Conservation (phyloP, 2,797 vertebrate species). For the Liasis olivaceus region DNA sequence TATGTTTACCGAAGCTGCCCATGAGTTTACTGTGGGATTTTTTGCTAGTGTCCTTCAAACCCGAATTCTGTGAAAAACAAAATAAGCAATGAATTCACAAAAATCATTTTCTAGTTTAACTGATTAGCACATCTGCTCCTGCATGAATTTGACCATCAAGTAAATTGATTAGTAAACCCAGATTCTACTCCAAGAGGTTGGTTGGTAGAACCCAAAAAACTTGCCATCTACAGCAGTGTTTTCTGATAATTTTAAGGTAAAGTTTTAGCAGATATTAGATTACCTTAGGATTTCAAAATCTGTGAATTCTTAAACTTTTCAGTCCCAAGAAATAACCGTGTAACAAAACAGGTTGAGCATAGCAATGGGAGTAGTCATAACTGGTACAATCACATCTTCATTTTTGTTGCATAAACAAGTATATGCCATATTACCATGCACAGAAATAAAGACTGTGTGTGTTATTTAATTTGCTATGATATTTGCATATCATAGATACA, state of each 20-base stretch:
- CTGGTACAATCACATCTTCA: background rate
- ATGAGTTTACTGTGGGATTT: slow-evolving; percentile 92
- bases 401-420: background rate
- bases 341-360: background rate
- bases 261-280: background rate
- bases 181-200: too few relatives aligned
- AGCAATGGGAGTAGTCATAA: background rate
- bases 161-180: background rate
- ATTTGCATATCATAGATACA: background rate
- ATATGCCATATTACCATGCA: background rate
- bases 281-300: background rate
- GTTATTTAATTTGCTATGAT: background rate
- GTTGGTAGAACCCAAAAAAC: background rate
- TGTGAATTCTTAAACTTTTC: background rate
- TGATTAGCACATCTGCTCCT: background rate
- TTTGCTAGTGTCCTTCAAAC: slow-evolving; percentile 85
- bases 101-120: slow-evolving; percentile 4
- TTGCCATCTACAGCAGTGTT: background rate
- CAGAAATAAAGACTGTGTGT: background rate
- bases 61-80: slow-evolving; percentile 77
- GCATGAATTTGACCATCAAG: background rate
- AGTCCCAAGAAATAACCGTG: background rate
- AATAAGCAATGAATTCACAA: background rate
- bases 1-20: slow-evolving; percentile 89
- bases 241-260: background rate